Evolutionary conservation across 2,113 vertebrate species (phyloP).

Genomic region (Tragelaphus scriptus): DNA sequence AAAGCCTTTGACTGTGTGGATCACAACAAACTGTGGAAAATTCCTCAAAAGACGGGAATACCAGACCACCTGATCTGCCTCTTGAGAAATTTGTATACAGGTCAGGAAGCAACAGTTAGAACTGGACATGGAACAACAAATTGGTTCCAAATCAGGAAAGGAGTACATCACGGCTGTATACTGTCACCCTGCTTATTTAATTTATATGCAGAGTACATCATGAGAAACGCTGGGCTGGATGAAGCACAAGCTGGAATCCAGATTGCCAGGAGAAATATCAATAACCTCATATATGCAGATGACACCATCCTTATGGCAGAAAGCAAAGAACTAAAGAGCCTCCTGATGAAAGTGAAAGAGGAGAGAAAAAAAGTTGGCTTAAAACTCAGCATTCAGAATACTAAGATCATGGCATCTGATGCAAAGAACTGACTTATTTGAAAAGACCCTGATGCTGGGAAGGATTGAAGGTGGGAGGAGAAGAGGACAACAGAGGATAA

Average conservation of each 20-base stretch:
- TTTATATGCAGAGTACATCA: not conserved
- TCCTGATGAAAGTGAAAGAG: not conserved
- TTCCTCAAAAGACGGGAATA: not conserved
- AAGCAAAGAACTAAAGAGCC: not conserved
- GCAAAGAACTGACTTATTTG: not conserved
- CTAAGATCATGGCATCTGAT: not conserved
- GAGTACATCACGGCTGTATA: not conserved
- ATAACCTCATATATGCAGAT: not conserved
- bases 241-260: not conserved
- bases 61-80: not conserved
- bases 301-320: not conserved
- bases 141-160: not conserved
- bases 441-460: not conserved
- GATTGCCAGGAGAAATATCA: not conserved
- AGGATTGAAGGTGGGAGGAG: not conserved
- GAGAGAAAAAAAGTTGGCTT: not conserved
- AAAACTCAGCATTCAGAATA: not conserved
- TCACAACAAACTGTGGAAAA: not conserved
- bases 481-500: not conserved
- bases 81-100: not conserved
- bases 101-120: not conserved
- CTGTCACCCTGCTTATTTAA: not conserved
- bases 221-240: not conserved
- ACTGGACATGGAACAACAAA: not conserved
- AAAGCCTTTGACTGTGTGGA: not conserved